Percentiles rank a stretch among this genome's conserved stretches.
Evolutionary conservation across 2,797 vertebrate genomes (phyloP).

Genomic region (Sylvia borin): DNA sequence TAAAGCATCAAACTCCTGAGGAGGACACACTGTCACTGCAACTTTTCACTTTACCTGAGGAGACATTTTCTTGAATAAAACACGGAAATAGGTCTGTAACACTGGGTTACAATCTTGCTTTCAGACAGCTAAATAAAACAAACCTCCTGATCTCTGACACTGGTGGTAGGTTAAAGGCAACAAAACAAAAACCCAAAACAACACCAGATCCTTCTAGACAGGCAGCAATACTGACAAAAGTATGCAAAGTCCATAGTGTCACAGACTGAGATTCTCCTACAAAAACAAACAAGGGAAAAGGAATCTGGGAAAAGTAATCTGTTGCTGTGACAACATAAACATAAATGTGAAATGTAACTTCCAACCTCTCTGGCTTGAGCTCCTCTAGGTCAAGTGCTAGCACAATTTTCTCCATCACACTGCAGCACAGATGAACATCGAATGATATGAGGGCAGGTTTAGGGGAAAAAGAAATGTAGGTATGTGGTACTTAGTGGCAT

Average conservation of each 20-base stretch:
- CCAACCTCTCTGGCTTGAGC: not conserved
- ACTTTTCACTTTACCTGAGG: not conserved
- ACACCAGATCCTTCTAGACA: not conserved
- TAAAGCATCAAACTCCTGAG: not conserved
- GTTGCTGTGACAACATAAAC: not conserved
- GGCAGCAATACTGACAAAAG: not conserved
- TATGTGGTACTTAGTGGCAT: not conserved
- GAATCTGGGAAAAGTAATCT: not conserved
- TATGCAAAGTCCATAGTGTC: not conserved
- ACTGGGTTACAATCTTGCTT: not conserved
- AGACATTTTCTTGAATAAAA: rapidly evolving
- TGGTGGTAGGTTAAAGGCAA: not conserved
- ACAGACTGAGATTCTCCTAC: not conserved
- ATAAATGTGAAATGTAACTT: not conserved
- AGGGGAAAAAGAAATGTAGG: rapidly evolving
- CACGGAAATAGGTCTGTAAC: not conserved
- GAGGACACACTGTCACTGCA: not conserved
- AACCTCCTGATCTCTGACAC: not conserved
- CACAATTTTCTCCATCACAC: not conserved
- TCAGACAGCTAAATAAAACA: not conserved
- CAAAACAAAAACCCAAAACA: not conserved
- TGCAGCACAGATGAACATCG: not conserved
- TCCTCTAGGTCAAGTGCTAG: not conserved
- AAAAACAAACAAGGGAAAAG: not conserved
- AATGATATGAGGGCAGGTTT: not conserved